Evolutionary conservation across 2,888 invertebrate genomes (phyloP).

Genomic region (Mimumesa dahlbomi): DNA sequence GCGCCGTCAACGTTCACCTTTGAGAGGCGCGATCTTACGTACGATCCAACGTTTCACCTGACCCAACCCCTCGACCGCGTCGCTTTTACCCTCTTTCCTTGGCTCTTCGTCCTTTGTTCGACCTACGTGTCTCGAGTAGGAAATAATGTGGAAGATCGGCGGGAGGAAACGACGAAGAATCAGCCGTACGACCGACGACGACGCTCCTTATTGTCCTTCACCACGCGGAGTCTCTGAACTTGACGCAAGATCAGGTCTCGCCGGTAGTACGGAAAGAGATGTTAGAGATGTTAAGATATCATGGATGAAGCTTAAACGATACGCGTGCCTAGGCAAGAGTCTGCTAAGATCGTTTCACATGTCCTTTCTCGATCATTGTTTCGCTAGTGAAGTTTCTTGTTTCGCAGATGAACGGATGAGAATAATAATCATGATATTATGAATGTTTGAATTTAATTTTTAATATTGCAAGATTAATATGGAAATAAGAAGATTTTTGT

Average conservation of each 20-base stretch:
- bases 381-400: background rate
- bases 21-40: conserved; percentile 39
- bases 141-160: conserved; percentile 60
- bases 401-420: too few species aligned
- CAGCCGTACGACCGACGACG: conserved; percentile 20
- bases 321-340: background rate
- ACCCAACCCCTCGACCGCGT: background rate
- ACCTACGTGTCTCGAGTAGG: conserved; percentile 53
- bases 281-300: conserved; percentile 4
- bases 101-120: conserved; percentile 35
- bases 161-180: conserved; percentile 20
- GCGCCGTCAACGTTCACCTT: conserved; percentile 45
- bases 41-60: conserved; percentile 9
- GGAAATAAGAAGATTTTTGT: too few species aligned
- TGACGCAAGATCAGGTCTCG: conserved; percentile 22
- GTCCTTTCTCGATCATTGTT: background rate
- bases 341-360: background rate
- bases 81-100: conserved; percentile 1
- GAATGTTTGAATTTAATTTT: too few species aligned
- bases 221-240: conserved; percentile 31
- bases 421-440: too few species aligned
- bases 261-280: conserved; percentile 8
- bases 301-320: conserved; percentile 11
- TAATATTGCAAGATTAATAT: too few species aligned
- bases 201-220: conserved; percentile 39